Conservation (phyloP, 2,113 vertebrate genomes). For the Colossoma macropomum region DNA sequence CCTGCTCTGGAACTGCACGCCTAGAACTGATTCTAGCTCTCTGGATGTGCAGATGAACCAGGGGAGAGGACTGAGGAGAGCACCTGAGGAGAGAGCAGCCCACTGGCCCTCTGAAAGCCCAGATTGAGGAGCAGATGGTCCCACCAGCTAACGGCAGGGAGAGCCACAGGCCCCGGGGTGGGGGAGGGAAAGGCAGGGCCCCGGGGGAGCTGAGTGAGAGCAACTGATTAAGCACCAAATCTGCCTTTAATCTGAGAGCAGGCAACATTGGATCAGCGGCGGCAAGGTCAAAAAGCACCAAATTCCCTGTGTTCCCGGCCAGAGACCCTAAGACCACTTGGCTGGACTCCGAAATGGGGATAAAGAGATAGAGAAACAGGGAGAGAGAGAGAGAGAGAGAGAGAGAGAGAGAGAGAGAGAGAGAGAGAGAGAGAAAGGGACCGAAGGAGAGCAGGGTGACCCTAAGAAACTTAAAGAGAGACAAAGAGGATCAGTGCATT, state of each 20-base stretch:
- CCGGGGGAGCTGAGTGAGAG: conserved; percentile 48
- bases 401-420: too few species aligned
- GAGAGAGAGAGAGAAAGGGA: too few species aligned
- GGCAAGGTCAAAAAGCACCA: conserved; percentile 9
- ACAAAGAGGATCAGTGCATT: neutral
- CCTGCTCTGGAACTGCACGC: too few species aligned
- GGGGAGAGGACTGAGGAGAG: too few species aligned
- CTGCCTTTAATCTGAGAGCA: conserved; percentile 61
- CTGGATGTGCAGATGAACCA: neutral
- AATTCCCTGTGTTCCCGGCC: neutral
- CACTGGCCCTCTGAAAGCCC: conserved; percentile 40
- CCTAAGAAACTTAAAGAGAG: neutral
- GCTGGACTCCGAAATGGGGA: neutral
- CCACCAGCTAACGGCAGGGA: conserved; percentile 59
- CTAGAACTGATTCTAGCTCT: neutral
- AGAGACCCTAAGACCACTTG: neutral
- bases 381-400: neutral
- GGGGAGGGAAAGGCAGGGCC: conserved; percentile 13
- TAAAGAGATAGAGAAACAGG: neutral
- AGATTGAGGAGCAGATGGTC: conserved; percentile 76
- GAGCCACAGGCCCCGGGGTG: conserved; percentile 51
- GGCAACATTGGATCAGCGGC: conserved; percentile 36
- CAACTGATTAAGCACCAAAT: conserved; percentile 66
- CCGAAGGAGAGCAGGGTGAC: too few species aligned
- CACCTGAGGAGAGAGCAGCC: conserved; percentile 29